Percentiles rank a stretch among this genome's conserved stretches.
Evolutionary conservation across 2,888 invertebrate species (phyloP).

Genomic region (Ptilodon capucinus): DNA sequence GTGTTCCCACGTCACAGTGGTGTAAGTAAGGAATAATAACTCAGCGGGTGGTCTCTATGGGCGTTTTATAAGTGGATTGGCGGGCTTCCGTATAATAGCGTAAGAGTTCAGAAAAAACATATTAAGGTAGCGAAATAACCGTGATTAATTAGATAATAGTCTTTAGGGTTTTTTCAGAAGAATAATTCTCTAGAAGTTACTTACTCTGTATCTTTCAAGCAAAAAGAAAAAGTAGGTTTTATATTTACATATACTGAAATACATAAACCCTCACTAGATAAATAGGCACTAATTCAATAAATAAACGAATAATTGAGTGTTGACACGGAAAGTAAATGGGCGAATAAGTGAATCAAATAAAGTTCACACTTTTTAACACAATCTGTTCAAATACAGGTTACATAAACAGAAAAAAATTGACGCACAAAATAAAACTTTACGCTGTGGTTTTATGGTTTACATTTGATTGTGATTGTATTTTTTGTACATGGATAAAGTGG

Average conservation of each 20-base stretch:
- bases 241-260: no score
- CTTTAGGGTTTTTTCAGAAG: neutral
- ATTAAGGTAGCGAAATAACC: neutral
- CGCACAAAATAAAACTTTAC: constrained; percentile 9
- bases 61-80: neutral
- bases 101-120: neutral
- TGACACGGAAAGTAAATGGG: constrained; percentile 11
- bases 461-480: constrained; percentile 3
- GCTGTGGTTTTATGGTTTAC: neutral
- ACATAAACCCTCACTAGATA: neutral
- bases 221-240: no score
- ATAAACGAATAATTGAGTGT: constrained; percentile 15
- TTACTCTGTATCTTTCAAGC: no score
- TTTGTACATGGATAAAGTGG: constrained; percentile 33
- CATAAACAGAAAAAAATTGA: constrained; percentile 20
- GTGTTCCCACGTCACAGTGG: constrained; percentile 45
- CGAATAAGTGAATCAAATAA: constrained; percentile 18
- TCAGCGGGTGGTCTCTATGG: constrained; percentile 60
- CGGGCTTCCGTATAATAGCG: neutral
- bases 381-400: constrained; percentile 27
- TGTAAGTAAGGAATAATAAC: constrained; percentile 41
- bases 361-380: constrained; percentile 23
- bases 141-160: neutral
- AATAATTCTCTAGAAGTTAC: no score
- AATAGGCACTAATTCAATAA: neutral